Conservation (phyloP, 2,888 invertebrate species). For the Cheilosia scutellata region DNA sequence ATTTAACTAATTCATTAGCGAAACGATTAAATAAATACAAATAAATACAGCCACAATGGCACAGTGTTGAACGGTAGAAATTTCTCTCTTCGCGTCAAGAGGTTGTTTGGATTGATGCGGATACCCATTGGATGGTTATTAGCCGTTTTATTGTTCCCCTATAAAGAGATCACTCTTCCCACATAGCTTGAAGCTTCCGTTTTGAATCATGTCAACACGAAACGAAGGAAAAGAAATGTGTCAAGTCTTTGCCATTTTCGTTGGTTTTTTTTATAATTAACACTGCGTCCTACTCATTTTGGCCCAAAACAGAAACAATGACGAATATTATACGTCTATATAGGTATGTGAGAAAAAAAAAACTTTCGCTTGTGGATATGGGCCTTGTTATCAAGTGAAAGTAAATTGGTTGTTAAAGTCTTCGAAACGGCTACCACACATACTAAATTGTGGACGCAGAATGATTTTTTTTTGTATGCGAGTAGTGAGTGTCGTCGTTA, state of each 20-base stretch:
- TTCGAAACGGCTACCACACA: slow-evolving; percentile 20
- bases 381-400: slow-evolving; percentile 74
- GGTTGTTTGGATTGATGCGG: background rate
- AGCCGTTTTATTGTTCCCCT: background rate
- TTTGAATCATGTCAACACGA: background rate
- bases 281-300: slow-evolving; percentile 40
- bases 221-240: slow-evolving; percentile 31
- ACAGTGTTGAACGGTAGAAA: slow-evolving; percentile 2
- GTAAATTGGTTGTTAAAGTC: slow-evolving; percentile 64
- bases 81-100: slow-evolving; percentile 1
- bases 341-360: slow-evolving; percentile 31
- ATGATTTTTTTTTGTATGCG: slow-evolving; percentile 6
- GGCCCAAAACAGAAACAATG: slow-evolving; percentile 43
- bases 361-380: slow-evolving; percentile 71
- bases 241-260: slow-evolving; percentile 33
- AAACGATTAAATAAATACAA: background rate
- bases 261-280: slow-evolving; percentile 10
- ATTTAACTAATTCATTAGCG: slow-evolving; percentile 39
- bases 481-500: background rate
- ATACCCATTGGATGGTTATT: too few relatives aligned
- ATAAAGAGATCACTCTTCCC: background rate
- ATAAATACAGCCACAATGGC: background rate
- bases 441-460: slow-evolving; percentile 38
- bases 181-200: slow-evolving; percentile 2
- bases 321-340: background rate